Conservation (phyloP, 2,113 vertebrate genomes). For the Ptilorrhoa leucosticta region DNA sequence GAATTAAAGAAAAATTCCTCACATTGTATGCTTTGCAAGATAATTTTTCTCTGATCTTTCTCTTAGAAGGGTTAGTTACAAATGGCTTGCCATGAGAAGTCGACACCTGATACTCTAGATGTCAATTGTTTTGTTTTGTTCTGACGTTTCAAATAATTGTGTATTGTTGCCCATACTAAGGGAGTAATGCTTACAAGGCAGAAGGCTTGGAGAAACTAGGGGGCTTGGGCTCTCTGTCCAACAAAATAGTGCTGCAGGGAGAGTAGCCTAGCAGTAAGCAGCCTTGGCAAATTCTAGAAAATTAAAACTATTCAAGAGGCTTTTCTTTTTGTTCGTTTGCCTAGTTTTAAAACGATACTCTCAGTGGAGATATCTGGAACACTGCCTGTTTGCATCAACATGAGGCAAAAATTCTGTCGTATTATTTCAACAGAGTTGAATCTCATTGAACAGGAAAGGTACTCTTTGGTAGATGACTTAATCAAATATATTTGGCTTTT, state of each 20-base stretch:
- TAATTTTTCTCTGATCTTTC: neutral
- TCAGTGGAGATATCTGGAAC: conserved; percentile 22
- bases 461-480: neutral
- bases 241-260: conserved; percentile 22
- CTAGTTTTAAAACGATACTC: neutral
- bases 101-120: conserved; percentile 37
- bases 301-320: conserved; percentile 12
- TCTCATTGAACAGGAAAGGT: conserved; percentile 5
- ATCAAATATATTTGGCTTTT: neutral
- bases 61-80: neutral
- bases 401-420: conserved; percentile 7
- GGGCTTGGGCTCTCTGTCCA: neutral
- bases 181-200: neutral
- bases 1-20: neutral
- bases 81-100: neutral
- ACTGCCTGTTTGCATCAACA: conserved; percentile 15
- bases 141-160: conserved; percentile 21
- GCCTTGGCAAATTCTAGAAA: conserved; percentile 25
- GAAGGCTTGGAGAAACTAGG: neutral
- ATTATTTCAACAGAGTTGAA: neutral
- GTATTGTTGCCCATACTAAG: neutral
- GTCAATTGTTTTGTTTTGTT: neutral
- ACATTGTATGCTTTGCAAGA: neutral
- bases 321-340: conserved; percentile 26
- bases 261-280: conserved; percentile 9